Evolutionary conservation across 92 coral and sea anemone species (phyloP).

Genomic region (Zoanthus solanderi): DNA sequence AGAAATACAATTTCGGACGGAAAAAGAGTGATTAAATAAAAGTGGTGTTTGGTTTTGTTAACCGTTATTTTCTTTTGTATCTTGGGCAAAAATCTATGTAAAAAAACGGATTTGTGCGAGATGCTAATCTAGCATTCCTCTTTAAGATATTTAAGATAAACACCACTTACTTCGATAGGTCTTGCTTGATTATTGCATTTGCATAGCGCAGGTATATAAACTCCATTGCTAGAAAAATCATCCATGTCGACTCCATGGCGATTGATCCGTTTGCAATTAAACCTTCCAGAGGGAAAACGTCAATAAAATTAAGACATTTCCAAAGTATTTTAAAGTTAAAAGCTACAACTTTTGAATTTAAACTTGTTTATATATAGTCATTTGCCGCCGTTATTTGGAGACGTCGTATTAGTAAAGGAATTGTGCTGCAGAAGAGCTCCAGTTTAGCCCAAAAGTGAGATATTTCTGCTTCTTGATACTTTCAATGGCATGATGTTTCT

Average conservation of each 20-base stretch:
- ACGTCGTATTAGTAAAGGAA: background rate
- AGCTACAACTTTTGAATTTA: background rate
- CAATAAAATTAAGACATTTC: background rate
- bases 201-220: background rate
- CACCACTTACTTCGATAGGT: conserved; percentile 30
- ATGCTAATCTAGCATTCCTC: background rate
- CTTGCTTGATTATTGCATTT: conserved; percentile 40
- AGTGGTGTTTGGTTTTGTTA: background rate
- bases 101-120: background rate
- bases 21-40: background rate
- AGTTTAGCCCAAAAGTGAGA: background rate
- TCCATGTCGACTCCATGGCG: conserved; percentile 20
- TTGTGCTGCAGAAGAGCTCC: background rate
- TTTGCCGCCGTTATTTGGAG: background rate
- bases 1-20: background rate
- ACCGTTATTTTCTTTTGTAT: background rate
- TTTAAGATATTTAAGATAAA: background rate
- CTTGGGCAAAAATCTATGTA: background rate
- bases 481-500: background rate
- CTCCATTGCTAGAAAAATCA: background rate
- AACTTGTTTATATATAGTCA: background rate
- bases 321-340: background rate
- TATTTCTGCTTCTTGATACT: background rate
- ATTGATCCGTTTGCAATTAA: background rate
- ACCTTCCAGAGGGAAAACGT: background rate